Evolutionary conservation across 2,888 invertebrate species (phyloP).

Genomic region (Xylota sylvarum): DNA sequence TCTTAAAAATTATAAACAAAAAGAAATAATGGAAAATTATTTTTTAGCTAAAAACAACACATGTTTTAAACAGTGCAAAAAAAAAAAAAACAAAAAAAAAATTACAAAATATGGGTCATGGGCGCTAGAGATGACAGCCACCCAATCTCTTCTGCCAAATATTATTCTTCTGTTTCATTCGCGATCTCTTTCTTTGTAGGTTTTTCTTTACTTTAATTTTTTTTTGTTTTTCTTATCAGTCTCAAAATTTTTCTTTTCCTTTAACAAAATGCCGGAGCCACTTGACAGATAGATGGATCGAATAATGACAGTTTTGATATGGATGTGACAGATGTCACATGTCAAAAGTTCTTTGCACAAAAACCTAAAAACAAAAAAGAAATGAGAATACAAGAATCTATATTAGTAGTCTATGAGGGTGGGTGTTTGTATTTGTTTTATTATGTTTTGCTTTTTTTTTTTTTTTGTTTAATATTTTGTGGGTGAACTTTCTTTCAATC

Average conservation of each 20-base stretch:
- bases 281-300: constrained; percentile 43
- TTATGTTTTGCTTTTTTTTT: neutral
- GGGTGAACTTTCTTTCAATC: constrained; percentile 71
- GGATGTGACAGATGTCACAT: constrained; percentile 29
- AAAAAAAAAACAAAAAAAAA: neutral
- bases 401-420: constrained; percentile 42
- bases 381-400: constrained; percentile 62
- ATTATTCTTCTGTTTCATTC: constrained; percentile 61
- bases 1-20: constrained; percentile 2
- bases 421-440: constrained; percentile 18
- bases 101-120: constrained; percentile 50
- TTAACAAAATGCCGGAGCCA: constrained; percentile 39
- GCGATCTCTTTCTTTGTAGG: constrained; percentile 28
- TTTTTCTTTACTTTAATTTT: constrained; percentile 36
- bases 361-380: constrained; percentile 16
- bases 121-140: constrained; percentile 45
- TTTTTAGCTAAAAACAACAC: constrained; percentile 37
- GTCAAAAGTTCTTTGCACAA: constrained; percentile 35
- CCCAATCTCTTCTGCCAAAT: constrained; percentile 62
- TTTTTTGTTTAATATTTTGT: constrained; percentile 12
- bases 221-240: constrained; percentile 6
- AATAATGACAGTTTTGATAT: constrained; percentile 26
- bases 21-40: constrained; percentile 31
- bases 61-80: constrained; percentile 70
- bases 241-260: neutral